Base-by-base conservation (phyloP, 2,888 invertebrate species). In the Macrostomum cliftonense region DNA sequence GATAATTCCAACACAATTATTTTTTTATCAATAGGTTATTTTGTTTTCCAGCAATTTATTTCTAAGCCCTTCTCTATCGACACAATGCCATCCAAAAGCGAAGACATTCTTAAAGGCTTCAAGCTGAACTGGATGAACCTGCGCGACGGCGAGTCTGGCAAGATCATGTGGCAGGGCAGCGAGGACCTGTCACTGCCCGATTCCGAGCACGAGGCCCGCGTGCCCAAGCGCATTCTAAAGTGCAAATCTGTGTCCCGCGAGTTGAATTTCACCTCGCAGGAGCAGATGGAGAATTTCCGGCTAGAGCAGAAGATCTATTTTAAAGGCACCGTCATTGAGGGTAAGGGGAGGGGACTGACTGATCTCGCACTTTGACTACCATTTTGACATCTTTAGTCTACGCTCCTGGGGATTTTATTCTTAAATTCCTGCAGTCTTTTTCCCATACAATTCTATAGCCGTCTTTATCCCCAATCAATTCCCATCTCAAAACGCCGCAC, bases 161-260 rank as follows among this genome's bases (percentile, higher is more conserved):
- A 85, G 70, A 78, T 95, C 52, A 76, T 93, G 36, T 97, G 95
- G 95, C 91, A 95, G 68, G 87, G 87, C 56, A 84, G 82, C 64
- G 89, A 91, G 67, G 93, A 97, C 68, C 76, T 97, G 78, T 76
- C 89, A 11, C 76, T 78, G 42, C 82, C 89, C 4, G 81, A 83
- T 47, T 75, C 79, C 21, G 91, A 91, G 68, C 91, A 93, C 69
- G 87, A 36, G 75, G 95, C 93, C n/a, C 76, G 83, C 53, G 93
- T 99, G 38, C 95, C 97, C 0, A 93, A 95, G 64, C 82, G 82
- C 63, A 91, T 97, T 60, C 75, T 99, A 38, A 87, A 91, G 71
- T 87, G 93, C 70, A 76, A 88, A 53, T 70, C 75, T 2, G 74
- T 75, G 1, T 73, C 74, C 1, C 61, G 75, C 40, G 75, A 76